Percentiles rank a stretch among this genome's conserved stretches.
phyloP scores from a whole-genome alignment of 1,140 invertebrate species.

The Papilio polytes region DNA sequence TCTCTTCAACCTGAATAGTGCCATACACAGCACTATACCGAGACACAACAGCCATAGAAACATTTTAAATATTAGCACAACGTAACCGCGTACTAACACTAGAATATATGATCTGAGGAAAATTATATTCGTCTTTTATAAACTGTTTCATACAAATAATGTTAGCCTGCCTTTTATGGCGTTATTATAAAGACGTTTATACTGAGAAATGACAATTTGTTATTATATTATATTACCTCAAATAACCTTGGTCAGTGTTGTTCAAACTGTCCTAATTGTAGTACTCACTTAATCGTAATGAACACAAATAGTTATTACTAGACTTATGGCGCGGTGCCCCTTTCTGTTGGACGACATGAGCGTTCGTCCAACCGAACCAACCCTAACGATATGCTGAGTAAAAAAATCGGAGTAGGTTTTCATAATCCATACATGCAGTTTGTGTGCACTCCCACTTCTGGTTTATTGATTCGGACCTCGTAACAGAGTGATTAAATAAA shows the following conservation, averaged over 20 bases:
- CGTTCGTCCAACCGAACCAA: no score
- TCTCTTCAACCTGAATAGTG: slow-evolving; percentile 57
- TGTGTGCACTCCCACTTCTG: background rate
- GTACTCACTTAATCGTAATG: background rate
- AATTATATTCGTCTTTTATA: background rate
- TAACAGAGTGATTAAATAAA: no score
- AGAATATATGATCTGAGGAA: background rate
- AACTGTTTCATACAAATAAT: background rate
- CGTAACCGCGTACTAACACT: background rate
- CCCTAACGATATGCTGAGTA: no score
- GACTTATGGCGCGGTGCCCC: no score
- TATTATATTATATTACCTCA: background rate
- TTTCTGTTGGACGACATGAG: no score
- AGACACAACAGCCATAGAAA: slow-evolving; percentile 52
- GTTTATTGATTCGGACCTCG: no score
- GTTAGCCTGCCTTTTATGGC: background rate
- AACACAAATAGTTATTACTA: no score
- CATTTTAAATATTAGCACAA: slow-evolving; percentile 49
- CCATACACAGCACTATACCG: slow-evolving; percentile 51
- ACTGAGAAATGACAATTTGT: background rate
- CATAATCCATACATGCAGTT: no score
- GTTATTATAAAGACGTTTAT: background rate
- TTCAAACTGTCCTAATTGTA: background rate
- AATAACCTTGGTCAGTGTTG: background rate
- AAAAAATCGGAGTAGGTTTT: no score